These are phyloP conservation scores for Herpailurus yagouaroundi DNA, from an alignment of 2,113 vertebrate genomes.

Conservation along the genomic window DNA sequence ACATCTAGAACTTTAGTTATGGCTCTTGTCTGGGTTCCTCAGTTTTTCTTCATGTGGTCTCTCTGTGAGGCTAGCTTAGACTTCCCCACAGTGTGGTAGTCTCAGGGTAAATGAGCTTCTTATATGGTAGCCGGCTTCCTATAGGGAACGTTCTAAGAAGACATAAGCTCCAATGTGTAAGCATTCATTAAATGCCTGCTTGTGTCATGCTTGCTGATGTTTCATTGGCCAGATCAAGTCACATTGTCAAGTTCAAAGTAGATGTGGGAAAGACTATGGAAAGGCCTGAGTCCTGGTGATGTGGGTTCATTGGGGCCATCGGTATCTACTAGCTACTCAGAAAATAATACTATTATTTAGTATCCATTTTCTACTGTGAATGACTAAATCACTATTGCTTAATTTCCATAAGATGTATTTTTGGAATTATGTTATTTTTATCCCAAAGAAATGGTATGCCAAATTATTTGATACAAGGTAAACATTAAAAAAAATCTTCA, in stretches of 20 bases:
- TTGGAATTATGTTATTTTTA: neutral
- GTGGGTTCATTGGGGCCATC: neutral
- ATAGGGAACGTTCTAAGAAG: neutral
- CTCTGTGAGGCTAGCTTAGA: neutral
- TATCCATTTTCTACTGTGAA: neutral
- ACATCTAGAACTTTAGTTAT: neutral
- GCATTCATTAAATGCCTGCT: neutral
- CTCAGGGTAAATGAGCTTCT: neutral
- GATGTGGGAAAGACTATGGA: neutral
- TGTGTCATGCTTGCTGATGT: neutral
- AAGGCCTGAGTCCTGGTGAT: neutral
- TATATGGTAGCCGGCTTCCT: neutral
- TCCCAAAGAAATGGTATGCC: neutral
- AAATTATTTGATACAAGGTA: neutral
- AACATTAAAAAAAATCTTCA: neutral
- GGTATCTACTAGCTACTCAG: neutral
- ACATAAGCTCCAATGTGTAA: neutral
- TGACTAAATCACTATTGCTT: neutral
- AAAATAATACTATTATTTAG: neutral
- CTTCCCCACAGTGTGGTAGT: neutral
- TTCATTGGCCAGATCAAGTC: neutral
- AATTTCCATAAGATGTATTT: neutral
- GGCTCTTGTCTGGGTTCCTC: neutral
- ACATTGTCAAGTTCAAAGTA: neutral
- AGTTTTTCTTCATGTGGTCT: neutral